Percentiles rank a stretch among this genome's conserved stretches.
Evolutionary conservation across 2,113 vertebrate species (phyloP).

Genomic region (Eretmochelys imbricata): DNA sequence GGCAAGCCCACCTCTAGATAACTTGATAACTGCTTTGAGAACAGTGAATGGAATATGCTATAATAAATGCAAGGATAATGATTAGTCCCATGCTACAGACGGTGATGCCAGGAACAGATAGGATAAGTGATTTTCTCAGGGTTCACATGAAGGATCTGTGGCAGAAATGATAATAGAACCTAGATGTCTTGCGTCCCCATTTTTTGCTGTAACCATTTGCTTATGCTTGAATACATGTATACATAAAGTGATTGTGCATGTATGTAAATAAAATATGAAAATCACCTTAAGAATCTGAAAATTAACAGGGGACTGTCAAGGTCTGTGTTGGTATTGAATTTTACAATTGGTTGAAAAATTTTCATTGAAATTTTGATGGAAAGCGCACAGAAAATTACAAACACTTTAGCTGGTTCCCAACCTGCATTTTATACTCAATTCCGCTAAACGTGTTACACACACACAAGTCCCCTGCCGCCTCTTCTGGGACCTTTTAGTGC

Average conservation of each 20-base stretch:
- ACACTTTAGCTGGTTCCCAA: not conserved
- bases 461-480: not conserved
- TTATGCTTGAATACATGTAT: not conserved
- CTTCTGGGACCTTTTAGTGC: not conserved
- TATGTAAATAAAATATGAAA: not conserved
- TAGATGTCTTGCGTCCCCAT: not conserved
- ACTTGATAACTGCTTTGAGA: not conserved
- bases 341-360: not conserved
- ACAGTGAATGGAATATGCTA: not conserved
- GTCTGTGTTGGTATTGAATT: not conserved
- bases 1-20: not conserved
- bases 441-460: not conserved
- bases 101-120: not conserved
- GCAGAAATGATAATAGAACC: not conserved
- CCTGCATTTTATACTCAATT: not conserved
- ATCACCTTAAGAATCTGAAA: not conserved
- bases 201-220: not conserved
- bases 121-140: not conserved
- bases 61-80: not conserved
- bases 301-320: not conserved
- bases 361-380: slow-evolving; percentile 14
- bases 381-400: not conserved
- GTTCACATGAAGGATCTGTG: not conserved
- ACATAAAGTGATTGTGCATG: not conserved
- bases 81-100: not conserved